Evolutionary conservation across 2,797 vertebrate genomes (phyloP).

Genomic region (Crax fasciolata): DNA sequence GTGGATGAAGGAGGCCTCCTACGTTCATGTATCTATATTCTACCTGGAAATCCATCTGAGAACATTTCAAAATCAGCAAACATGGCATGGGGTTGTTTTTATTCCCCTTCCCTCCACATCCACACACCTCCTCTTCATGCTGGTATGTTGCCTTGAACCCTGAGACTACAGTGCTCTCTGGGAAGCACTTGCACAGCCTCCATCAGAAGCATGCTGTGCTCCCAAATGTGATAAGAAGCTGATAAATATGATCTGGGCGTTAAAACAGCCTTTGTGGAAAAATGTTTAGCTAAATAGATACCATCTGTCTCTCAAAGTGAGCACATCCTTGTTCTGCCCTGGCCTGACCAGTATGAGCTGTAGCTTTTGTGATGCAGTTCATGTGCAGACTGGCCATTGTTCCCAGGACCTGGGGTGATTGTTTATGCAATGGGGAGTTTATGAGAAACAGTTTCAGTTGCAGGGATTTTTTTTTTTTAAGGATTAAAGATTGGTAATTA

Average conservation of each 20-base stretch:
- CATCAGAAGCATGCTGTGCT: conserved; percentile 64
- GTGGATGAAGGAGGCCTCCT: conserved; percentile 32
- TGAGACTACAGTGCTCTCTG: conserved; percentile 56
- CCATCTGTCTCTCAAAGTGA: conserved; percentile 74
- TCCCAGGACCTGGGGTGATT: conserved; percentile 77
- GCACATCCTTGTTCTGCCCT: conserved; percentile 33
- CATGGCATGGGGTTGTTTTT: conserved; percentile 60
- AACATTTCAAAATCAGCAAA: conserved; percentile 72
- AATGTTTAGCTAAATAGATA: conserved; percentile 77
- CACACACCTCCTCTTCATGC: conserved; percentile 61
- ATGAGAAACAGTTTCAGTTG: conserved; percentile 74
- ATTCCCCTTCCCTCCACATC: not conserved
- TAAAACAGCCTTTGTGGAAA: conserved; percentile 68
- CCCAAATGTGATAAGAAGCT: conserved; percentile 74
- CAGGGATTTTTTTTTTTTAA: not conserved
- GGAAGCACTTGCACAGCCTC: conserved; percentile 64
- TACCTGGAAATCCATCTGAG: conserved; percentile 67
- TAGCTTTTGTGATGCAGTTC: conserved; percentile 34
- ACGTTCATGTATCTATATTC: conserved; percentile 27
- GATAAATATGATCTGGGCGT: conserved; percentile 69
- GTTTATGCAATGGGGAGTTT: conserved; percentile 73
- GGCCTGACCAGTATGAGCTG: conserved; percentile 43
- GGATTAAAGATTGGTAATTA: conserved; percentile 70
- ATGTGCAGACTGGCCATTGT: conserved; percentile 31
- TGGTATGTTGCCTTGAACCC: conserved; percentile 66